These are phyloP conservation scores for Lepidurus apus DNA, from an alignment of 1,140 invertebrate species.

Conservation along the genomic window DNA sequence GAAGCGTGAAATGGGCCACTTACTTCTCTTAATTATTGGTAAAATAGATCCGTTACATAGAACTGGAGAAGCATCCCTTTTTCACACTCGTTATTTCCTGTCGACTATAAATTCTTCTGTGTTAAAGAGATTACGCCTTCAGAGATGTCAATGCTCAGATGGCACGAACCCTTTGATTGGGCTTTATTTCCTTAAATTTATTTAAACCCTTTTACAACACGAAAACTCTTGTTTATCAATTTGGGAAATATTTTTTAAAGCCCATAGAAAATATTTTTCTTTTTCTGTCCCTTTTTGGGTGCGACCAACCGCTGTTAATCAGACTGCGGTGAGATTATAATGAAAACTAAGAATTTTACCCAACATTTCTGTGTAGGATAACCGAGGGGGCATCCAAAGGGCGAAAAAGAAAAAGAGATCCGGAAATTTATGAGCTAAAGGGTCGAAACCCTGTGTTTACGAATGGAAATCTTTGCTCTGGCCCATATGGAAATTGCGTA, in stretches of 20 bases:
- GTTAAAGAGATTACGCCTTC: too few species aligned
- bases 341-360: neutral
- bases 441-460: slow-evolving; percentile 21
- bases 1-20: too few species aligned
- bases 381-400: neutral
- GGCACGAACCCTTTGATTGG: too few species aligned
- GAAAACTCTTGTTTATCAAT: too few species aligned
- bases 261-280: neutral
- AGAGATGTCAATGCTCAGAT: too few species aligned
- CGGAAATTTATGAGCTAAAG: neutral
- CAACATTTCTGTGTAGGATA: neutral
- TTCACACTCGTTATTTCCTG: too few species aligned
- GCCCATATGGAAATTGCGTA: neutral
- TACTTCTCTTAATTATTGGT: too few species aligned
- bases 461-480: slow-evolving; percentile 16
- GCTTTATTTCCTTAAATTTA: too few species aligned
- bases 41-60: too few species aligned
- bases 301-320: neutral
- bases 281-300: neutral
- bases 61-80: too few species aligned
- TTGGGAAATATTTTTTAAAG: neutral
- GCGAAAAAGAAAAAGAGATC: neutral
- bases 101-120: too few species aligned
- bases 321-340: neutral
- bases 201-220: too few species aligned